Evolutionary conservation across 2,113 vertebrate species (phyloP), one percentile per base, ranked within the genome.

Genomic region (Irena cyanogastra): DNA sequence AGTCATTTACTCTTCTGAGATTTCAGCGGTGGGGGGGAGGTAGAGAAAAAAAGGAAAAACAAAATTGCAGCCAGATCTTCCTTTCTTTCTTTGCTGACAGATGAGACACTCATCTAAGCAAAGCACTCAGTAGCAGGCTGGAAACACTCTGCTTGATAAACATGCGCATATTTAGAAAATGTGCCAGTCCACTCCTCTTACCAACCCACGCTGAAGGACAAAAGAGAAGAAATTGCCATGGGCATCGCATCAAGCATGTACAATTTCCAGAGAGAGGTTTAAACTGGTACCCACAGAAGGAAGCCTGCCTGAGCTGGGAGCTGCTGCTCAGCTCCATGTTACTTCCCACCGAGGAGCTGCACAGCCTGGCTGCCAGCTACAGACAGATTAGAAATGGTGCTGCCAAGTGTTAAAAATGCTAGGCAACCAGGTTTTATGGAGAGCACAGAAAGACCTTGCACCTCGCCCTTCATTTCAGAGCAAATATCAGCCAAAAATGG

Each of bases 361-460:
- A 60, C 42, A 83, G 90, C 64, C 90, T 50, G 86, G 49, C 93
- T 94, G 94, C 88, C 93, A 95, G 90, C 83, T 69, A 52, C 80
- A 82, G 47, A 53, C 79, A 82, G 94, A 95, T 94, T 83, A 94
- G 88, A 56, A 90, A 88, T 22, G 31, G 44, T 28, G 83, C 52
- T 97, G 93, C 93, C 96, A 95, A 96, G 90, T 93, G 92, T 71
- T 87, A 92, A 83, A 94, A 96, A 92, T 93, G 95, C 92, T 94
- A 96, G 90, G 94, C 95, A 97, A 96, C 95, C 1, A 3, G 56
- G 17, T 44, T 88, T 90, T 49, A 71, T 27, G 61, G 79, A 85
- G 50, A 94, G 80, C 88, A 94, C 6, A 37, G 39, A 75, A 20
- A 92, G 93, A 84, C 85, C 65, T 89, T 89, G 75, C 90, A 87